Percentiles rank a stretch among this genome's conserved stretches.
Evolutionary conservation across 2,888 invertebrate genomes (phyloP).

Genomic region (Leptopilina myrica): DNA sequence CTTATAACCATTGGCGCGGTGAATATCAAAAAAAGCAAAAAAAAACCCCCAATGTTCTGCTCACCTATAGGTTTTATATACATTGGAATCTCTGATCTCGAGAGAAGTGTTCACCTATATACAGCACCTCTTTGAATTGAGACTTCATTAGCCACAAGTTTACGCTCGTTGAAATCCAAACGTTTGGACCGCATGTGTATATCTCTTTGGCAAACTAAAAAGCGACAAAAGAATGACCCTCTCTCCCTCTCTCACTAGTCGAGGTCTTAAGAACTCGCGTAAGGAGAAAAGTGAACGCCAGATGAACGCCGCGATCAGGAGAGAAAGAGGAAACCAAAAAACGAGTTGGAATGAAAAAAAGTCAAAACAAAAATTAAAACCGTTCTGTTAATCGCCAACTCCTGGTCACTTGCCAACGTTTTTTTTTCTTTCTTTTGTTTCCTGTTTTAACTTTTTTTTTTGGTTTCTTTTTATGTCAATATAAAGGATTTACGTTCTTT

Average conservation of each 20-base stretch:
- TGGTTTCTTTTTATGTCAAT: no score
- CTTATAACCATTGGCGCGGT: slow-evolving; percentile 20
- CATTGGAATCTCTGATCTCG: slow-evolving; percentile 36
- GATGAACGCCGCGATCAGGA: slow-evolving; percentile 20
- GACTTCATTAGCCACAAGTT: slow-evolving; percentile 69
- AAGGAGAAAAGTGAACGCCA: slow-evolving; percentile 41
- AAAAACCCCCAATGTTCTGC: background rate
- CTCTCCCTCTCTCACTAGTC: background rate
- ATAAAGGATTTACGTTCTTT: no score
- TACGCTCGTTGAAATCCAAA: slow-evolving; percentile 66
- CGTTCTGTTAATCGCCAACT: slow-evolving; percentile 68
- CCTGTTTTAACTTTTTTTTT: background rate
- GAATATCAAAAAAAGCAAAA: slow-evolving; percentile 7
- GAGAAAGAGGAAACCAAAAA: slow-evolving; percentile 26
- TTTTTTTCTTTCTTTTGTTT: background rate
- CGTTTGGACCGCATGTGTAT: slow-evolving; percentile 50
- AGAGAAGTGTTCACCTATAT: slow-evolving; percentile 13
- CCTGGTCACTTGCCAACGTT: slow-evolving; percentile 48
- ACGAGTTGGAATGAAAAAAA: slow-evolving; percentile 52
- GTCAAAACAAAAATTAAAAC: slow-evolving; percentile 63
- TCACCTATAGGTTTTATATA: background rate
- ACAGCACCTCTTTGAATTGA: slow-evolving; percentile 62
- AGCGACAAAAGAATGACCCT: slow-evolving; percentile 66
- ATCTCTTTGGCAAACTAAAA: slow-evolving; percentile 53
- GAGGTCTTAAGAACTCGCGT: slow-evolving; percentile 49